Evolutionary conservation across 2,113 vertebrate species (phyloP).

Genomic region (Catharus minimus): DNA sequence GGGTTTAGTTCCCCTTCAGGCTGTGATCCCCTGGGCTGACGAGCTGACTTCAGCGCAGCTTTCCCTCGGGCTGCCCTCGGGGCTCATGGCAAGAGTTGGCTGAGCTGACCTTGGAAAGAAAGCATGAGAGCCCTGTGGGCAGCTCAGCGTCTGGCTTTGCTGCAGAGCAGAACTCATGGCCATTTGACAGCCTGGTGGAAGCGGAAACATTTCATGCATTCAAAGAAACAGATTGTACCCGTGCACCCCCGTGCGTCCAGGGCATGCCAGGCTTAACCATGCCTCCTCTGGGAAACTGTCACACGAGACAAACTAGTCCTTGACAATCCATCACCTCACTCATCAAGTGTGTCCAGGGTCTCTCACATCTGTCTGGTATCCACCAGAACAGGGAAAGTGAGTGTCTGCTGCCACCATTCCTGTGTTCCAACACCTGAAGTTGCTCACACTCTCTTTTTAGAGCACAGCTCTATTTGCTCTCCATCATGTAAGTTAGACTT

Average conservation of each 20-base stretch:
- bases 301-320: not conserved
- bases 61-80: not conserved
- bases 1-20: not conserved
- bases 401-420: not conserved
- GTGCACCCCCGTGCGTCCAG: fast-evolving
- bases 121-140: fast-evolving
- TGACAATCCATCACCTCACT: fast-evolving
- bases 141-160: not conserved
- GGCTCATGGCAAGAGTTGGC: not conserved
- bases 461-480: not conserved
- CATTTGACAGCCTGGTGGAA: fast-evolving
- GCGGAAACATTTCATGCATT: fast-evolving
- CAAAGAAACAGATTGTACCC: not conserved
- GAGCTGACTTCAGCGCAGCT: not conserved
- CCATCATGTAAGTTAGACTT: not conserved
- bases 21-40: not conserved
- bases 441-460: not conserved
- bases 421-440: not conserved
- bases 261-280: fast-evolving
- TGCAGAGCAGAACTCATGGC: fast-evolving
- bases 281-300: not conserved
- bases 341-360: too few species aligned
- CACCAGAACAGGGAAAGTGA: not conserved
- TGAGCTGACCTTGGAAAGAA: not conserved
- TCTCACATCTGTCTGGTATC: not conserved